Base-by-base conservation (phyloP, 2,113 vertebrate genomes). In the Eulemur macaco region DNA sequence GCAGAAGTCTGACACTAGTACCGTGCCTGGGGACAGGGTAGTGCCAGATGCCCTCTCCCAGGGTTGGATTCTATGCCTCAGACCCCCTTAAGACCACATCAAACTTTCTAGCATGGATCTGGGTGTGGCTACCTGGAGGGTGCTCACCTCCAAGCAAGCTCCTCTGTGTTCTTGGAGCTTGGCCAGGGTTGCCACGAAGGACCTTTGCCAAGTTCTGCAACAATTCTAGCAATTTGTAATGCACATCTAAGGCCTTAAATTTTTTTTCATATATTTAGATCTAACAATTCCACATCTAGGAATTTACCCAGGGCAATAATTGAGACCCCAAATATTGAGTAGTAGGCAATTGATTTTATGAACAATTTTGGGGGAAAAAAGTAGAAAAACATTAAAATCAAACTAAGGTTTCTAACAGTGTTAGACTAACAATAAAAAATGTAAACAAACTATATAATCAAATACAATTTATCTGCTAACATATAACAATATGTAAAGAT, bases 141-240 rank as follows among this genome's bases (percentile, higher is more conserved):
- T 8, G 20, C 17, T 86, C 20, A 37, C 4, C 12, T 21, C n/a
- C 8, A 58, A 7, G 7, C 2, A 74, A 56, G 11, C 0, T 8
- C 13, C 58, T 74, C 23, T 85, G 27, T 12, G 12, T 17, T 82
- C 58, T n/a, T 42, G 25, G 4, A 42, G 4, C 5, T 58, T 66
- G 29, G 74, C 20, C 20, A 77, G 25, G 23, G 34, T 6, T 47
- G 14, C 8, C 25, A 37, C 0, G 0, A 5, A 31, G 17, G 34
- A 56, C 42, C 6, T 69, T 69, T 37, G 13, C 8, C 45, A 74
- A 73, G 18, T 58, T 89, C 39, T 50, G 12, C 21, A 69, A 29
- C 3, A 39, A 37, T 12, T 13, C 5, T 45, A 9, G 1, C 29
- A 60, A 37, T 8, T 17, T 78, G 18, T 27, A 69, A 2, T 39